phyloP scores from a whole-genome alignment of 2,797 vertebrate species.

The Otolemur crassicaudatus region DNA sequence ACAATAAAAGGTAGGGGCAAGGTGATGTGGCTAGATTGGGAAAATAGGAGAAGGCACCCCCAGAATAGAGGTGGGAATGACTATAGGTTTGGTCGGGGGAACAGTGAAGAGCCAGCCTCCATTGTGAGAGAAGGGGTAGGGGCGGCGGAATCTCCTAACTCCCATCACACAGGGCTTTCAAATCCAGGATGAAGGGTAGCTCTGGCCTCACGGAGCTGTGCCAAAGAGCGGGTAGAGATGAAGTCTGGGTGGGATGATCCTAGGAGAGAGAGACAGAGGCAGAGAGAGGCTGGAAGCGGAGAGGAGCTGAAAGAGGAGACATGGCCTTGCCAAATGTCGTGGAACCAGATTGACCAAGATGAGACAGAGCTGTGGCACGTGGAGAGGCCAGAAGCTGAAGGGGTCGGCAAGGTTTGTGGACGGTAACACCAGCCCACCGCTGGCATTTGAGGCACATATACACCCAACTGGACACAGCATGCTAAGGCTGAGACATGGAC shows the following conservation, averaged over 20 bases:
- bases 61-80: background rate
- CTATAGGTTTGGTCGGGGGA: background rate
- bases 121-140: background rate
- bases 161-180: background rate
- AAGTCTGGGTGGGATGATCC: background rate
- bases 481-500: background rate
- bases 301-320: background rate
- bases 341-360: background rate
- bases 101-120: background rate
- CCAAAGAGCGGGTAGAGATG: background rate
- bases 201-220: background rate
- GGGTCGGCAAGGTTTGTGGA: background rate
- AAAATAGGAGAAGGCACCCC: background rate
- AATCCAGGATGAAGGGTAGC: background rate
- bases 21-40: background rate
- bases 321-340: background rate
- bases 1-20: background rate
- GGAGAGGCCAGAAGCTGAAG: background rate
- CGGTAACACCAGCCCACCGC: background rate
- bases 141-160: background rate
- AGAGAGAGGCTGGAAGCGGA: background rate
- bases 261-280: background rate
- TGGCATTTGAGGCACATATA: background rate
- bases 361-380: background rate
- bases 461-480: too few relatives aligned